Base-by-base conservation (phyloP, 53 echinoderm and acorn worm genomes). In the Luidia sarsii region DNA sequence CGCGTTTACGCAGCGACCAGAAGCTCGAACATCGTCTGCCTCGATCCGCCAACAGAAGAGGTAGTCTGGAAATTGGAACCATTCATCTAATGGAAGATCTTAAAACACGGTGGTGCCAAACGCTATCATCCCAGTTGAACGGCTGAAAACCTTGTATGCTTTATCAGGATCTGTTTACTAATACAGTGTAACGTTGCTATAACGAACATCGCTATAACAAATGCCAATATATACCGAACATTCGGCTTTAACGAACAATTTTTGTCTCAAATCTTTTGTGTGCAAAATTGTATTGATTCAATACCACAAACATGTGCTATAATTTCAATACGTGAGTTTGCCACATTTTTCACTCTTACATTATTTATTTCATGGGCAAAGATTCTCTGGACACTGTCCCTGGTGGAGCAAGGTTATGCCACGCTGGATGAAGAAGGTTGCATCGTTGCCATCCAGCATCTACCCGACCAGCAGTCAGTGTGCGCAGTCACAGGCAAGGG, bases 401-500 rank as follows among this genome's bases (percentile, higher is more conserved):
- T 91, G 7, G 48, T 29, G 27, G 80, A 88, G 16, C 57, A 87
- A 39, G 88, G 81, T 5, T 86, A 72, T 28, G 15, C 36, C 48
- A 46, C 66, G 2, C 54, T 29, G 49, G 71, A 23, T 41, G 65
- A 67, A 25, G 77, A 56, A 2, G 50, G 73, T 48, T 29, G 54
- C n/a, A 88, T 95, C 46, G 56, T 91, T 18, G 71, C 85, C 20
- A 77, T 95, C 10, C 92, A 95, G 38, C 96, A 95, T 41, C 83
- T 95, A 0, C 92, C 96, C 7, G 92, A 92, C 51, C 92, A 88
- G 55, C 91, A 89, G 67, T 82, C 96, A 15, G 86, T 95, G 1
- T 95, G 92, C 46, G 64, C 90, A 29, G 92, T 86, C 8, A 88
- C 87, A 0, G 80, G 67, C 25, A 82, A 85, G 54, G 96, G 96